A percentile compares a stretch with the other conserved stretches of the same genome.
Conservation (phyloP, 2,113 vertebrate species). For the Oreotragus oreotragus region DNA sequence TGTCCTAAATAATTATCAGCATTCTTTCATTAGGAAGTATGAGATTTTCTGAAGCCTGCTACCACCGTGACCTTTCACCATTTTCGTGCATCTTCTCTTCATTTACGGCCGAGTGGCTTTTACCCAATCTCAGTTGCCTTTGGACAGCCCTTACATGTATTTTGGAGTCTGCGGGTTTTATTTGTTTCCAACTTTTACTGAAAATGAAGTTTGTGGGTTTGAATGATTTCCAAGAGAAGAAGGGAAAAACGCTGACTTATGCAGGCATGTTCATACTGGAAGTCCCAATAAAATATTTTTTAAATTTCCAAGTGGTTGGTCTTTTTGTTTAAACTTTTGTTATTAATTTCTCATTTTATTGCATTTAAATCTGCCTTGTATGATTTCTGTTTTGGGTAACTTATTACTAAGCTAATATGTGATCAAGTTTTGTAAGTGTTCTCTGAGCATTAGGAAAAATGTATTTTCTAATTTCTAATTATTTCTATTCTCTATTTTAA, state of each 20-base stretch:
- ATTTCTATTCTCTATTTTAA: constrained; percentile 27
- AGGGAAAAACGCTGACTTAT: constrained; percentile 64
- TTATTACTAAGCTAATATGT: constrained; percentile 50
- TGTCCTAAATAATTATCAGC: not conserved
- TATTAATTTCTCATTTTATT: constrained; percentile 66
- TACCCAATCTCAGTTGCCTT: constrained; percentile 51
- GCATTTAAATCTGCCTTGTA: constrained; percentile 55
- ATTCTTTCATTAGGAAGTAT: not conserved
- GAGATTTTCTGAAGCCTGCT: not conserved
- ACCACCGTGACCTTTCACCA: not conserved
- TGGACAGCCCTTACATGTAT: constrained; percentile 63
- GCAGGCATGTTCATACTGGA: constrained; percentile 64
- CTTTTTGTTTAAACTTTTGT: constrained; percentile 63
- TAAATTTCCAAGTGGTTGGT: constrained; percentile 64
- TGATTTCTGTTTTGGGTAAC: constrained; percentile 52
- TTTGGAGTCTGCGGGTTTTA: constrained; percentile 66
- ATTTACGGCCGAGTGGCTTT: constrained; percentile 30
- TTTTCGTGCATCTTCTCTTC: constrained; percentile 33
- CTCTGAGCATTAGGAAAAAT: constrained; percentile 11
- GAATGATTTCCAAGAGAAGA: constrained; percentile 71
- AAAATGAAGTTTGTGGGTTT: constrained; percentile 74
- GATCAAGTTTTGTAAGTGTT: constrained; percentile 44
- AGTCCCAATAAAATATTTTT: constrained; percentile 69
- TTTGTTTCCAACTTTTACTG: constrained; percentile 71
- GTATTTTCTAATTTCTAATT: not conserved